A percentile compares a stretch with the other conserved stretches of the same genome.
Conservation (phyloP, 2,797 vertebrate species). For the Chelidonichthys spinosus region DNA sequence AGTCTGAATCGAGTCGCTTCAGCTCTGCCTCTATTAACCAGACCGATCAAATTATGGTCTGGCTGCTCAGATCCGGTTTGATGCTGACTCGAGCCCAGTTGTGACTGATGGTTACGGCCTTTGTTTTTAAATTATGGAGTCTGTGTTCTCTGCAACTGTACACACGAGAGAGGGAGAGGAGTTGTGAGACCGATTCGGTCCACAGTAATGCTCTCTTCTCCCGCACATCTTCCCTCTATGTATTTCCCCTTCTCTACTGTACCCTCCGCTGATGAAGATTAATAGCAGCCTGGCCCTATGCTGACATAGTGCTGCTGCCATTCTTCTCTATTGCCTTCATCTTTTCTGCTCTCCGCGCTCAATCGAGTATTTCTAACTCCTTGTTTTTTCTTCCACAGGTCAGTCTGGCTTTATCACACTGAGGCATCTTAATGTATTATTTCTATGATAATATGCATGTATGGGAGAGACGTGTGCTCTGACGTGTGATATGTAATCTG, state of each 20-base stretch:
- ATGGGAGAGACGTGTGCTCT: constrained; percentile 9
- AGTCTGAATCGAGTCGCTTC: constrained; percentile 49
- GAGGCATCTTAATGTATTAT: constrained; percentile 17
- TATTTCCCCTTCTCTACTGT: constrained; percentile 37
- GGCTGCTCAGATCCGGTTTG: constrained; percentile 38
- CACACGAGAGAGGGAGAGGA: constrained; percentile 18
- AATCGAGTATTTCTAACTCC: constrained; percentile 53
- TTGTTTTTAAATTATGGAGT: constrained; percentile 51
- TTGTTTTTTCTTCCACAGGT: constrained; percentile 71
- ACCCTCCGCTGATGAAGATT: constrained; percentile 59
- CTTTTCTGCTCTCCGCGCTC: constrained; percentile 46
- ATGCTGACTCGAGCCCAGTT: constrained; percentile 43
- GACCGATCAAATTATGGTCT: constrained; percentile 62
- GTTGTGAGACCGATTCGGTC: constrained; percentile 37
- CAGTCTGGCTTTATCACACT: constrained; percentile 49
- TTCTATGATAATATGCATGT: constrained; percentile 25
- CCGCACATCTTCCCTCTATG: constrained; percentile 49
- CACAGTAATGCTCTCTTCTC: constrained; percentile 25
- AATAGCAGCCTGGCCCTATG: constrained; percentile 45
- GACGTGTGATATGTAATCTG: constrained; percentile 39
- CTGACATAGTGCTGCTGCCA: constrained; percentile 59
- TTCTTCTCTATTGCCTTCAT: constrained; percentile 64
- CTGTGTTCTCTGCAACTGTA: constrained; percentile 15
- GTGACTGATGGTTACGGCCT: constrained; percentile 45
- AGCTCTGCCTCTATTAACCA: constrained; percentile 50